phyloP scores from a whole-genome alignment of 2,888 invertebrate genomes.

The Sarcophaga rosellei region DNA sequence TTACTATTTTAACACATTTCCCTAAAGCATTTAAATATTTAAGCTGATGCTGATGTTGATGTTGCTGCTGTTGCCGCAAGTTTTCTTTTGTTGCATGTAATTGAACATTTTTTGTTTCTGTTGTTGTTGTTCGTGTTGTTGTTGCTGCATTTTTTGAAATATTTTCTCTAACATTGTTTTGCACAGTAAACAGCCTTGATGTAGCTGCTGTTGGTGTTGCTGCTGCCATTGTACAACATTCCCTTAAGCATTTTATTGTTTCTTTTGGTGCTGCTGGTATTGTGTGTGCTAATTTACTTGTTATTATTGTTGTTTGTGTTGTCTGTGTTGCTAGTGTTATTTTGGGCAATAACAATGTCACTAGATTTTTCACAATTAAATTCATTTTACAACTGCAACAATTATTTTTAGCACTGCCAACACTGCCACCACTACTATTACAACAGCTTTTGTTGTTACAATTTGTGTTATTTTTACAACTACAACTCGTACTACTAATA shows the following conservation, averaged over 20 bases:
- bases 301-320: conserved; percentile 4
- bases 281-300: conserved; percentile 38
- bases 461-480: conserved; percentile 1
- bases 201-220: neutral
- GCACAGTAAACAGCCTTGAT: neutral
- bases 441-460: neutral
- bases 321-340: neutral
- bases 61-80: neutral
- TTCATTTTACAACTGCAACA: neutral
- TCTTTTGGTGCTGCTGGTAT: neutral
- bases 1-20: conserved; percentile 32
- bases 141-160: conserved; percentile 18
- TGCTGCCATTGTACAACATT: neutral
- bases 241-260: neutral
- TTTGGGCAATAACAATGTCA: conserved; percentile 41
- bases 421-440: conserved; percentile 20
- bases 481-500: neutral
- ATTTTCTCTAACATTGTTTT: conserved; percentile 11
- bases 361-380: conserved; percentile 46
- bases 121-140: too few species aligned
- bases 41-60: conserved; percentile 16
- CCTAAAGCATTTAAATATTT: conserved; percentile 37
- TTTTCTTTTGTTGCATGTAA: conserved; percentile 43
- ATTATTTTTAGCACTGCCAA: neutral
- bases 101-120: conserved; percentile 40